Conservation (phyloP, 2,113 vertebrate genomes). For the Rhombomys opimus region DNA sequence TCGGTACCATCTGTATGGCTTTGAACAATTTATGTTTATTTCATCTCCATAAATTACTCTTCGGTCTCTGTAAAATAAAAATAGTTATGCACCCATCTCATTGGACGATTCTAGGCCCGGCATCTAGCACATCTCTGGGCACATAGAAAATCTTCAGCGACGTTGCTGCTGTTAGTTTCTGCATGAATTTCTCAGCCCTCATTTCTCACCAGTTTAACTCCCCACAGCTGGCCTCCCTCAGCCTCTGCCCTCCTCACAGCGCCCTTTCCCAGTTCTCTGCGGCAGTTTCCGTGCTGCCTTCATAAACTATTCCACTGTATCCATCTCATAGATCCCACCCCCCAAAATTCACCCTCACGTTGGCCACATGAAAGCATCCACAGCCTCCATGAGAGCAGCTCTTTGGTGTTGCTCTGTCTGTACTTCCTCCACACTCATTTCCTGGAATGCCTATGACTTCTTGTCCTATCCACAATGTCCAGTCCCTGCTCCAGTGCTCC, state of each 20-base stretch:
- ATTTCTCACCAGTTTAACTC: not conserved
- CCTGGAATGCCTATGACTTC: not conserved
- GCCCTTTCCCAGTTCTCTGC: not conserved
- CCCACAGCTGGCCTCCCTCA: not conserved
- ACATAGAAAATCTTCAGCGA: not conserved
- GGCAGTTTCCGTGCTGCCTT: not conserved
- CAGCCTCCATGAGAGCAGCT: not conserved
- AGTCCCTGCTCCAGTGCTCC: not conserved
- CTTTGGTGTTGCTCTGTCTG: not conserved
- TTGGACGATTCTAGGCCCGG: not conserved
- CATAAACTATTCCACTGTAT: not conserved
- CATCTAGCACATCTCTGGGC: not conserved
- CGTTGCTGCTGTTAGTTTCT: not conserved
- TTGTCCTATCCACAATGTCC: not conserved
- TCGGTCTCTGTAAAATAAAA: constrained; percentile 16
- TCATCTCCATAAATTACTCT: not conserved
- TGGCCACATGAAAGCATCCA: not conserved
- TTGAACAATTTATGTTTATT: not conserved
- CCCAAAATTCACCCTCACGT: not conserved
- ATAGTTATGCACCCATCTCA: not conserved
- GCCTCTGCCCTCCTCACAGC: not conserved
- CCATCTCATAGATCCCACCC: not conserved
- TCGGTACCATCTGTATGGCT: not conserved
- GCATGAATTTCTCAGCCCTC: not conserved
- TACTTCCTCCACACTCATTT: not conserved